Evolutionary conservation across 2,797 vertebrate species (phyloP).

Genomic region (Morelia viridis): DNA sequence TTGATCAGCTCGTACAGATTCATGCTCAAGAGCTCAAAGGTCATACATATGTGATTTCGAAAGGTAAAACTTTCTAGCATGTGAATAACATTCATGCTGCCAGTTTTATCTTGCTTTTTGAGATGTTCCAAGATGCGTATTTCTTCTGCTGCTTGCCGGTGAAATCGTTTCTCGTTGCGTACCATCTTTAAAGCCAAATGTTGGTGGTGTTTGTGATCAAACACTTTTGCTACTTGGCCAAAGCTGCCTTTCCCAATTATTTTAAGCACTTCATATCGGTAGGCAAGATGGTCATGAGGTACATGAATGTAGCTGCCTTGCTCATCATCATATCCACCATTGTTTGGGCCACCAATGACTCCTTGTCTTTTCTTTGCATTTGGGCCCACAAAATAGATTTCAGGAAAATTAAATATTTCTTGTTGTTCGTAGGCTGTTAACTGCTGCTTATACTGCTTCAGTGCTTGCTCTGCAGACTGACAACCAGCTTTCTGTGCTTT

Average conservation of each 20-base stretch:
- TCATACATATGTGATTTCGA: constrained; percentile 97
- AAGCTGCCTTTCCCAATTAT: constrained; percentile 98
- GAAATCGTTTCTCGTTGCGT: constrained; percentile 96
- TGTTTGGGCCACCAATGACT: constrained; percentile 88
- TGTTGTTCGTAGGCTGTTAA: constrained; percentile 88
- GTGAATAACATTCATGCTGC: constrained; percentile 94
- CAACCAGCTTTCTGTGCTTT: constrained; percentile 76
- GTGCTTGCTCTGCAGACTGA: constrained; percentile 87
- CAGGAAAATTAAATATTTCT: constrained; percentile 87
- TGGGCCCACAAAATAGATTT: constrained; percentile 94
- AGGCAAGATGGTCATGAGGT: constrained; percentile 93
- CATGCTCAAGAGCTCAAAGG: constrained; percentile 95
- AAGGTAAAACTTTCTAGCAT: constrained; percentile 98
- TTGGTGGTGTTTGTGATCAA: constrained; percentile 94
- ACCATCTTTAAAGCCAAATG: constrained; percentile 98
- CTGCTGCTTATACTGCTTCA: constrained; percentile 90
- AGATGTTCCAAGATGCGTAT: constrained; percentile 96
- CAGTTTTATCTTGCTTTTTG: constrained; percentile 92
- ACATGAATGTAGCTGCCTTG: constrained; percentile 94
- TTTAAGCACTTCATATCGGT: constrained; percentile 96
- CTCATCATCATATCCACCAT: constrained; percentile 92
- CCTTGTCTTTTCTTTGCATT: constrained; percentile 92
- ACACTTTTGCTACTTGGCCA: constrained; percentile 96
- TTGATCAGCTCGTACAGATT: constrained; percentile 98
- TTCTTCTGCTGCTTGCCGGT: constrained; percentile 94